Percentiles rank a stretch among this genome's conserved stretches.
These are phyloP conservation scores for Erpetoichthys calabaricus DNA, from an alignment of 2,797 vertebrate genomes.

Conservation along the genomic window DNA sequence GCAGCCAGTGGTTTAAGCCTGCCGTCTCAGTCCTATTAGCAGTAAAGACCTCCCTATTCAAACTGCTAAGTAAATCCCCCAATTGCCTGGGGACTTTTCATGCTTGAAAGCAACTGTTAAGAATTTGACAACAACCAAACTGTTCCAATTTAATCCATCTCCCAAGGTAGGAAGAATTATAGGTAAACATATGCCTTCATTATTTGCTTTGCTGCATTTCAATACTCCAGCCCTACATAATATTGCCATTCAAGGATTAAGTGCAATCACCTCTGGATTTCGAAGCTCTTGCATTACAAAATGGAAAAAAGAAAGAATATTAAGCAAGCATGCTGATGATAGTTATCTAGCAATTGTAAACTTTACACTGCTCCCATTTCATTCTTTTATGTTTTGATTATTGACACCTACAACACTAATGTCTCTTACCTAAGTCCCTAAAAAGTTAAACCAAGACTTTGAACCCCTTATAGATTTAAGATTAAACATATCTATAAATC, in stretches of 20 bases:
- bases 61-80: constrained; percentile 63
- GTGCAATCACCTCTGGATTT: constrained; percentile 50
- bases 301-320: constrained; percentile 39
- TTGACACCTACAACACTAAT: too few species aligned
- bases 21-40: constrained; percentile 64
- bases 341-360: constrained; percentile 32
- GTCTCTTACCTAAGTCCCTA: too few species aligned
- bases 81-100: constrained; percentile 63
- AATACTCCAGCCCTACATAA: constrained; percentile 57
- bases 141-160: constrained; percentile 74
- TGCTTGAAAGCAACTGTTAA: constrained; percentile 72
- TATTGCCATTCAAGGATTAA: constrained; percentile 65
- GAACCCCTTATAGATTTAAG: too few species aligned
- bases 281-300: constrained; percentile 42
- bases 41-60: constrained; percentile 69
- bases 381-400: constrained; percentile 13
- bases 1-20: constrained; percentile 55
- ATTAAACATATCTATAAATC: too few species aligned
- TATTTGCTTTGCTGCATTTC: constrained; percentile 75
- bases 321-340: constrained; percentile 27
- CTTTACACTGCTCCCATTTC: constrained; percentile 14
- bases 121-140: constrained; percentile 73
- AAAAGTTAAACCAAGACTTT: too few species aligned
- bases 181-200: constrained; percentile 81
- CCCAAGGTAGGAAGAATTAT: constrained; percentile 74